These are phyloP conservation scores for Endotricha flammealis DNA, from an alignment of 2,888 invertebrate species.

Conservation along the genomic window DNA sequence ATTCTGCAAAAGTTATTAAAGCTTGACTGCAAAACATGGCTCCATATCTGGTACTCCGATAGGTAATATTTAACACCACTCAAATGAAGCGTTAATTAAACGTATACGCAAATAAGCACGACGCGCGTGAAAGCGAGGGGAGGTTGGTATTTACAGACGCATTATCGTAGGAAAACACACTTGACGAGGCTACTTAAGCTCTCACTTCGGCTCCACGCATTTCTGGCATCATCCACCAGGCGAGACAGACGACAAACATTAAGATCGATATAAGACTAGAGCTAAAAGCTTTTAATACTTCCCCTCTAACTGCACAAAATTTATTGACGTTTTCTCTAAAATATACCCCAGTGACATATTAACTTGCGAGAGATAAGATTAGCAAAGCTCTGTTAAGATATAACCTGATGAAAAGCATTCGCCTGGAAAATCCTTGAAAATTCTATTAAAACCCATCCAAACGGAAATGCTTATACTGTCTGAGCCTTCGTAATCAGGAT, in stretches of 20 bases:
- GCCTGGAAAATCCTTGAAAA: not conserved
- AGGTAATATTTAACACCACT: constrained; percentile 32
- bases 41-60: constrained; percentile 20
- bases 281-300: constrained; percentile 43
- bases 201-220: constrained; percentile 21
- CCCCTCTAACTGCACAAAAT: not conserved
- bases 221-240: constrained; percentile 19
- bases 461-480: constrained; percentile 13
- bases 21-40: constrained; percentile 16
- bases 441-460: constrained; percentile 8
- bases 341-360: not conserved
- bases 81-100: constrained; percentile 56
- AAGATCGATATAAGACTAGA: constrained; percentile 28
- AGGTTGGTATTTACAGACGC: constrained; percentile 55
- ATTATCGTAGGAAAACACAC: constrained; percentile 62
- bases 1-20: constrained; percentile 27
- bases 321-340: not conserved
- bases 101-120: constrained; percentile 48
- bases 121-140: constrained; percentile 37
- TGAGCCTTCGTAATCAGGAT: constrained; percentile 15
- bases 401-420: constrained; percentile 4
- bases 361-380: constrained; percentile 1
- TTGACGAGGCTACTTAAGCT: constrained; percentile 46
- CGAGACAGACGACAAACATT: constrained; percentile 51
- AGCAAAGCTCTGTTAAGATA: not conserved